A percentile compares a stretch with the other conserved stretches of the same genome.
These are phyloP conservation scores for Alligator mississippiensis DNA, from an alignment of 2,113 vertebrate genomes.

Conservation along the genomic window DNA sequence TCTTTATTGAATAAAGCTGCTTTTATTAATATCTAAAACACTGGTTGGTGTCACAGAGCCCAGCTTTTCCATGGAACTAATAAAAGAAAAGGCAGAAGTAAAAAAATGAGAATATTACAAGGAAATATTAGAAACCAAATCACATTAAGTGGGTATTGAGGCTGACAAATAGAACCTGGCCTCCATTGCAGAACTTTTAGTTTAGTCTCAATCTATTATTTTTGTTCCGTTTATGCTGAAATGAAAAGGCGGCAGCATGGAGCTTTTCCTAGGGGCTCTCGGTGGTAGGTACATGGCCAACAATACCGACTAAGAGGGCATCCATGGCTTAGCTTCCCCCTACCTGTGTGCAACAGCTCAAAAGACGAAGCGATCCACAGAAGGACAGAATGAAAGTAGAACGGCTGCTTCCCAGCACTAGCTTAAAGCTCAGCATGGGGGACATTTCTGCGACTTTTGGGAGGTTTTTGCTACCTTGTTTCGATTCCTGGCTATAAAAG, in stretches of 20 bases:
- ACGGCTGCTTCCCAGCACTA: not conserved
- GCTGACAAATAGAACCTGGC: slow-evolving; percentile 54
- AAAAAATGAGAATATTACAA: slow-evolving; percentile 52
- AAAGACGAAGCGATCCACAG: not conserved
- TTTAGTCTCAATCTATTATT: slow-evolving; percentile 27
- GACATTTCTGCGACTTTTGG: not conserved
- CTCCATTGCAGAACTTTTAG: not conserved
- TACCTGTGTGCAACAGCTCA: not conserved
- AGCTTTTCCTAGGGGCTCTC: not conserved
- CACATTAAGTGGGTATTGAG: slow-evolving; percentile 38
- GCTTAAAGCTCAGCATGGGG: not conserved
- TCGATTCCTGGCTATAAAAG: not conserved
- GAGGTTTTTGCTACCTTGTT: not conserved
- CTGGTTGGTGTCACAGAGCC: slow-evolving; percentile 42
- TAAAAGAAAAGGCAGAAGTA: slow-evolving; percentile 55
- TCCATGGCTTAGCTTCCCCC: not conserved
- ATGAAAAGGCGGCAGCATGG: not conserved
- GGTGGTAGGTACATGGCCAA: not conserved
- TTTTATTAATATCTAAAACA: slow-evolving; percentile 76
- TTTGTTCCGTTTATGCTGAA: not conserved
- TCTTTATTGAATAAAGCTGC: slow-evolving; percentile 69
- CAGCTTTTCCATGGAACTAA: slow-evolving; percentile 40
- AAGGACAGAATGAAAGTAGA: not conserved
- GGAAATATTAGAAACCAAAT: slow-evolving; percentile 65
- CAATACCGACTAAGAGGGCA: not conserved